phyloP scores from a whole-genome alignment of 2,888 invertebrate genomes.

The Agrilus biguttatus region DNA sequence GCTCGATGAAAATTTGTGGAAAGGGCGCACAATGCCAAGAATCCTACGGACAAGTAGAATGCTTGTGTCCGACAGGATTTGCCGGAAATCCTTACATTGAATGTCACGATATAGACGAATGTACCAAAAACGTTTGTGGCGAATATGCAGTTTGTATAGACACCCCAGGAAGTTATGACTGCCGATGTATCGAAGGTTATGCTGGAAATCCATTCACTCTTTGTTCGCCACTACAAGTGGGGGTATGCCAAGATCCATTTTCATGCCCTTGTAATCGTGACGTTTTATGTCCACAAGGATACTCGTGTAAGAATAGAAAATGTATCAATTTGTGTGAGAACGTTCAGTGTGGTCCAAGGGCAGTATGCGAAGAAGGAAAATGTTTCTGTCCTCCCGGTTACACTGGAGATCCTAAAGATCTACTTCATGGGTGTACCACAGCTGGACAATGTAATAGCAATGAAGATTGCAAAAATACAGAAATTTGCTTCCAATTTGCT shows the following conservation, averaged over 20 bases:
- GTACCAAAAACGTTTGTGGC: slow-evolving; percentile 62
- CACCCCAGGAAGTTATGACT: slow-evolving; percentile 76
- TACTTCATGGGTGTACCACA: slow-evolving; percentile 52
- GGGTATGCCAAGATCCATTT: slow-evolving; percentile 53
- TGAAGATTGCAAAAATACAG: slow-evolving; percentile 64
- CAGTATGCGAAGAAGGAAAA: slow-evolving; percentile 63
- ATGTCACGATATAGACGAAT: slow-evolving; percentile 76
- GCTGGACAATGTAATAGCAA: slow-evolving; percentile 69
- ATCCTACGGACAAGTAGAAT: slow-evolving; percentile 59
- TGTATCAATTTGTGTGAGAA: slow-evolving; percentile 67
- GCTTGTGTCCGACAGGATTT: slow-evolving; percentile 70
- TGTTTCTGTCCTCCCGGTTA: slow-evolving; percentile 71
- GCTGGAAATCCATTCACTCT: slow-evolving; percentile 79
- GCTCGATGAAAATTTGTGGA: slow-evolving; percentile 61
- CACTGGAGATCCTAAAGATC: slow-evolving; percentile 58
- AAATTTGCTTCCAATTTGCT: slow-evolving; percentile 78
- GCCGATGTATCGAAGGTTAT: slow-evolving; percentile 71
- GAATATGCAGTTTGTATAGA: slow-evolving; percentile 82
- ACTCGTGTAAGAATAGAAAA: slow-evolving; percentile 53
- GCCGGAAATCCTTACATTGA: slow-evolving; percentile 77
- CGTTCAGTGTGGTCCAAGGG: slow-evolving; percentile 66
- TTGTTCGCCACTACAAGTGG: slow-evolving; percentile 56
- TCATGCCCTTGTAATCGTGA: slow-evolving; percentile 57
- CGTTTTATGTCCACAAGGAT: slow-evolving; percentile 63
- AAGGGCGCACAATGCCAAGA: slow-evolving; percentile 66